A percentile compares a stretch with the other conserved stretches of the same genome.
These are phyloP conservation scores for Peromyscus californicus DNA, from an alignment of 2,113 vertebrate species.

Conservation along the genomic window DNA sequence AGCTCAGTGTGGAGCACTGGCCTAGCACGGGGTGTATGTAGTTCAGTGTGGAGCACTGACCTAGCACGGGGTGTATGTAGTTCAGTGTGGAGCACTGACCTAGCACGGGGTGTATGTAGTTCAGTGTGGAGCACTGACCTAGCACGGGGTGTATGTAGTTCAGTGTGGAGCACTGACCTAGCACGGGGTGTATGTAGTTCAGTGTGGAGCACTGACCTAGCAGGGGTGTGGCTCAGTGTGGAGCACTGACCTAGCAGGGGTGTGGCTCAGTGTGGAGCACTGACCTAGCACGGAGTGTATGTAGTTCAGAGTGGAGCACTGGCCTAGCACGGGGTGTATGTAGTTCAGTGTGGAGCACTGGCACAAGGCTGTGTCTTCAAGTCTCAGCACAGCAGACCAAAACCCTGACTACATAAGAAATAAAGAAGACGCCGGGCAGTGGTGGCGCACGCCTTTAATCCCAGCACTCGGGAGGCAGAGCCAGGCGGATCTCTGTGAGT, in stretches of 20 bases:
- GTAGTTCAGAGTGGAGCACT: background rate
- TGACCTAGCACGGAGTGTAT: background rate
- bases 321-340: background rate
- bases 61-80: no score
- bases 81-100: background rate
- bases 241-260: no score
- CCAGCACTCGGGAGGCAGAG: no score
- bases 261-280: no score
- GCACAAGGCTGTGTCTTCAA: background rate
- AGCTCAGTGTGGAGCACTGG: background rate
- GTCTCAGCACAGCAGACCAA: background rate
- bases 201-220: background rate
- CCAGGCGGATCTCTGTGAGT: no score
- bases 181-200: background rate
- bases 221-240: background rate
- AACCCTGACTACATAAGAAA: background rate
- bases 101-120: no score
- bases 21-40: background rate
- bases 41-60: background rate
- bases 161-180: background rate
- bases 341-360: background rate
- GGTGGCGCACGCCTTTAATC: no score
- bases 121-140: background rate
- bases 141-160: no score
- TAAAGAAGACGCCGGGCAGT: background rate